Percentiles rank a stretch among this genome's conserved stretches.
Conservation (phyloP, 2,888 invertebrate species). For the Diaperis boleti region DNA sequence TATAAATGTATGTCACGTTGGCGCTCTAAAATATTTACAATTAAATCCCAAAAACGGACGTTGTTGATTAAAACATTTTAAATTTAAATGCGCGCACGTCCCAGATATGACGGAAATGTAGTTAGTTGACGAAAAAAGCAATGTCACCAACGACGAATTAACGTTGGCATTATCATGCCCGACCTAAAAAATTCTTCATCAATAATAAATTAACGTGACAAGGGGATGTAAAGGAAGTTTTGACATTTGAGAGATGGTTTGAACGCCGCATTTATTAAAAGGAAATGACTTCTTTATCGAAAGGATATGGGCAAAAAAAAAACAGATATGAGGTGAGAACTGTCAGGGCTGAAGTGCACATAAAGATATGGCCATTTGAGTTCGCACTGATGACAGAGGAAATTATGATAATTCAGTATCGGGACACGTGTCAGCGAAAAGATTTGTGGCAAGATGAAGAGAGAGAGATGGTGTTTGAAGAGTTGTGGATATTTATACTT, state of each 20-base stretch:
- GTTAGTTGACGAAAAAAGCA: neutral
- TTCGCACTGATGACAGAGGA: slow-evolving; percentile 13
- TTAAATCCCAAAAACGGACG: neutral
- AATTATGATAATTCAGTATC: slow-evolving; percentile 17
- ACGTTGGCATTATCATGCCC: neutral
- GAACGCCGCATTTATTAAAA: slow-evolving; percentile 14
- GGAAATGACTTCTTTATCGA: slow-evolving; percentile 29
- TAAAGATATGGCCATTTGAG: slow-evolving; percentile 16
- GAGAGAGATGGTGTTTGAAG: neutral
- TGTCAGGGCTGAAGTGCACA: slow-evolving; percentile 7
- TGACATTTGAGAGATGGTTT: slow-evolving; percentile 19
- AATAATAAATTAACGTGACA: slow-evolving; percentile 19
- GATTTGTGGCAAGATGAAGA: neutral
- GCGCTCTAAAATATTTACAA: neutral
- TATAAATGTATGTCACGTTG: no score
- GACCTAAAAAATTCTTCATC: slow-evolving; percentile 20
- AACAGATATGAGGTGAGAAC: slow-evolving; percentile 8
- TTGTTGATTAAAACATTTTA: neutral
- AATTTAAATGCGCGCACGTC: neutral
- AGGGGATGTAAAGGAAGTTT: slow-evolving; percentile 7
- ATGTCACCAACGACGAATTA: neutral
- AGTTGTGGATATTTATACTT: no score
- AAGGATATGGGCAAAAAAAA: slow-evolving; percentile 9
- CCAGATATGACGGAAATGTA: neutral
- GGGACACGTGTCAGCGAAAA: neutral